Conservation (phyloP, 2,888 invertebrate species). For the Scaptodrosophila latifasciaeformis region DNA sequence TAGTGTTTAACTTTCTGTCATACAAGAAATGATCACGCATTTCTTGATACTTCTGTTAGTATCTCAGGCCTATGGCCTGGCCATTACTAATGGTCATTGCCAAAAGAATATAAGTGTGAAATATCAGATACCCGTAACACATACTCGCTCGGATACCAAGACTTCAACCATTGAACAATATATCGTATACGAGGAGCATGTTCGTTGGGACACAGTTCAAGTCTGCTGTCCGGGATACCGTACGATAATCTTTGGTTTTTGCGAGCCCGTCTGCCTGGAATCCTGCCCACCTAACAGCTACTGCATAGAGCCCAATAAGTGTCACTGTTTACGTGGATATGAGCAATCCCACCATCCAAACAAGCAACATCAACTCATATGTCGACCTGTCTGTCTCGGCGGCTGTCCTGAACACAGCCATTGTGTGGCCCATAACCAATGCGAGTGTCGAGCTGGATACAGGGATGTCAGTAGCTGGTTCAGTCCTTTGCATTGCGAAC, state of each 20-base stretch:
- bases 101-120: conserved; percentile 68
- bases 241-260: conserved; percentile 67
- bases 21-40: not conserved
- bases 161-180: conserved; percentile 36
- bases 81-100: conserved; percentile 65
- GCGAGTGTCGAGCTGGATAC: conserved; percentile 74
- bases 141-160: conserved; percentile 25
- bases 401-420: conserved; percentile 68
- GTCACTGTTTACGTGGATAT: conserved; percentile 66
- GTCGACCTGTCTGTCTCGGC: conserved; percentile 67
- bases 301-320: conserved; percentile 65
- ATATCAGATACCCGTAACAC: conserved; percentile 65
- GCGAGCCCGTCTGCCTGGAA: conserved; percentile 69
- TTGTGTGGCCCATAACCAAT: conserved; percentile 67
- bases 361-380: conserved; percentile 55
- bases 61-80: conserved; percentile 27
- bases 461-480: conserved; percentile 62
- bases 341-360: conserved; percentile 61
- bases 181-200: conserved; percentile 62
- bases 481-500: conserved; percentile 54
- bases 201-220: conserved; percentile 60
- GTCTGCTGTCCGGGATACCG: conserved; percentile 68
- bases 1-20: not conserved
- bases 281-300: conserved; percentile 70
- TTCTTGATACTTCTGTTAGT: conserved; percentile 11